Evolutionary conservation across 2,113 vertebrate species (phyloP).

Genomic region (Brachyhypopomus gauderio): DNA sequence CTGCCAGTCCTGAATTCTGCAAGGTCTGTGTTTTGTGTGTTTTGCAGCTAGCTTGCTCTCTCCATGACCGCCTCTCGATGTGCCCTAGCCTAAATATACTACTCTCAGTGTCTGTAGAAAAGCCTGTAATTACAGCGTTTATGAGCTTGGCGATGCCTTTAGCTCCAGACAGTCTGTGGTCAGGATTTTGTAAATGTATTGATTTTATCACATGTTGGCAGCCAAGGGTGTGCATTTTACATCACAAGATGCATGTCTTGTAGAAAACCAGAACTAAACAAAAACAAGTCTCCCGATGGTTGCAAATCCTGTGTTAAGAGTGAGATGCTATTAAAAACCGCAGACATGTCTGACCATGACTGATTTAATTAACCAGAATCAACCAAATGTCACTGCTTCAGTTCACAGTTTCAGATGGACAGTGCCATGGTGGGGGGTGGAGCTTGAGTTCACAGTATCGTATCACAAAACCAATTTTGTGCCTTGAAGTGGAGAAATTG

Average conservation of each 20-base stretch:
- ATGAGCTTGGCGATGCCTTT: conserved; percentile 43
- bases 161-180: conserved; percentile 48
- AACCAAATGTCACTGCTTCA: background rate
- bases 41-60: conserved; percentile 34
- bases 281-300: background rate
- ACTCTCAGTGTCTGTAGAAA: conserved; percentile 45
- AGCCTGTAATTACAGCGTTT: conserved; percentile 49
- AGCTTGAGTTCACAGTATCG: background rate
- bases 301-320: background rate
- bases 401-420: background rate
- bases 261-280: background rate
- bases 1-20: conserved; percentile 34
- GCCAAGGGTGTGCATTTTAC: conserved; percentile 30
- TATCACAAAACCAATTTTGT: conserved; percentile 27
- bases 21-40: conserved; percentile 45
- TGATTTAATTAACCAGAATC: conserved; percentile 2
- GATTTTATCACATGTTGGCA: conserved; percentile 50
- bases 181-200: conserved; percentile 43
- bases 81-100: conserved; percentile 49
- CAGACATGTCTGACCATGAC: background rate
- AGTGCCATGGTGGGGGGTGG: background rate
- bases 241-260: conserved; percentile 15
- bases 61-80: conserved; percentile 36
- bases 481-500: conserved; percentile 19
- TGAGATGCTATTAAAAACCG: background rate